Percentiles rank a stretch among this genome's conserved stretches.
phyloP scores from a whole-genome alignment of 2,113 vertebrate species.

The Mola mola region DNA sequence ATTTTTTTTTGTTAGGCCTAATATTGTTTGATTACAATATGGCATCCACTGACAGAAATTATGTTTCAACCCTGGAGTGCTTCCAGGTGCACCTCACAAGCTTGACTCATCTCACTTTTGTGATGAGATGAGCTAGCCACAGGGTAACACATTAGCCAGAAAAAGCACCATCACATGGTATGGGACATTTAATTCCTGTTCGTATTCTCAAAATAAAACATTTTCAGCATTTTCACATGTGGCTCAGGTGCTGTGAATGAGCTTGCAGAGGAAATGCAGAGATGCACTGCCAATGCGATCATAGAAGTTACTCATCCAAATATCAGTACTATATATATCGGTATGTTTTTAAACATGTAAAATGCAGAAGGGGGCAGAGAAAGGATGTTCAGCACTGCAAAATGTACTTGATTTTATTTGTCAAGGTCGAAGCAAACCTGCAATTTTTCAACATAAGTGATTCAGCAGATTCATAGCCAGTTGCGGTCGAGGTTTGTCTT shows the following conservation, averaged over 20 bases:
- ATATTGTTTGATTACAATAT: slow-evolving; percentile 66
- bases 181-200: slow-evolving; percentile 18
- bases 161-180: slow-evolving; percentile 13
- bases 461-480: slow-evolving; percentile 28
- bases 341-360: too few relatives aligned
- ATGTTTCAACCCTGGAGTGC: slow-evolving; percentile 53
- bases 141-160: slow-evolving; percentile 46
- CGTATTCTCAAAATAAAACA: slow-evolving; percentile 5
- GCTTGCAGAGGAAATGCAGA: too few relatives aligned
- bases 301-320: too few relatives aligned
- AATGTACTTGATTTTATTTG: slow-evolving; percentile 1
- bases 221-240: neutral
- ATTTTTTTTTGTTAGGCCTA: slow-evolving; percentile 51
- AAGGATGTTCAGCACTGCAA: neutral
- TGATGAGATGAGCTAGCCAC: slow-evolving; percentile 39
- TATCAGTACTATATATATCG: too few relatives aligned
- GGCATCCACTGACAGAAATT: slow-evolving; percentile 41
- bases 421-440: neutral
- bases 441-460: neutral
- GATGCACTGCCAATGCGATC: too few relatives aligned
- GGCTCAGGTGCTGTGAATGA: too few relatives aligned
- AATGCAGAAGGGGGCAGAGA: too few relatives aligned
- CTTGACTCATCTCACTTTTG: slow-evolving; percentile 55
- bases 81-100: slow-evolving; percentile 53
- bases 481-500: slow-evolving; percentile 17